Conservation (phyloP, 1,140 invertebrate species). For the Caenorhabditis briggsae region DNA sequence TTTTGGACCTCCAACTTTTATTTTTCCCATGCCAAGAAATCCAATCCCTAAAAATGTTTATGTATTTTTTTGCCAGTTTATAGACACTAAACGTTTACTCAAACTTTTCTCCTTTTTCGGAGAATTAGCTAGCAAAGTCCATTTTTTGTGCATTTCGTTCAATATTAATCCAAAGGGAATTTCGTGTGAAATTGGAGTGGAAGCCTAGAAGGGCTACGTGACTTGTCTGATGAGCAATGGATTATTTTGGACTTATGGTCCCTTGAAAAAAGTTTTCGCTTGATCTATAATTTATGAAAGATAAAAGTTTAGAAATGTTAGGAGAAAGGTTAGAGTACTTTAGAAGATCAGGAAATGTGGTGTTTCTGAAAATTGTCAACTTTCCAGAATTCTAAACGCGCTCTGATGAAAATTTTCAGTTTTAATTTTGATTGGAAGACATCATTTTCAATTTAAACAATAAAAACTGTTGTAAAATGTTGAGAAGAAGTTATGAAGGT, state of each 20-base stretch:
- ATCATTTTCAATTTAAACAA: too few species aligned
- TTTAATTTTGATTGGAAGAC: too few species aligned
- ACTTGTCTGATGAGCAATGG: neutral
- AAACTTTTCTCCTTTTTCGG: neutral
- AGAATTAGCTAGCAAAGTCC: neutral
- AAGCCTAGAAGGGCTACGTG: neutral
- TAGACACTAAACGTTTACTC: neutral
- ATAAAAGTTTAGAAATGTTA: too few species aligned
- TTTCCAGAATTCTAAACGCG: too few species aligned
- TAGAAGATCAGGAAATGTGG: too few species aligned
- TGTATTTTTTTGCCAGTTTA: slow-evolving; percentile 16
- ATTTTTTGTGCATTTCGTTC: slow-evolving; percentile 37
- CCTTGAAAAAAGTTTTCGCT: neutral
- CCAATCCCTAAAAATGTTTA: neutral
- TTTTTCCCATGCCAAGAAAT: neutral
- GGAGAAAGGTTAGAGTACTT: too few species aligned
- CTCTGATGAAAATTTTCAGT: too few species aligned
- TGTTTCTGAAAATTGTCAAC: too few species aligned
- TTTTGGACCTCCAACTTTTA: neutral
- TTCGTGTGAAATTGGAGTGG: slow-evolving; percentile 11
- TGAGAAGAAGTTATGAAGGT: too few species aligned
- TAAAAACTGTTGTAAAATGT: too few species aligned
- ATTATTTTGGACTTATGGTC: neutral
- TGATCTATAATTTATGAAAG: slow-evolving; percentile 7
- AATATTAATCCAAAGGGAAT: neutral